Evolutionary conservation across 1,140 invertebrate species (phyloP).

Genomic region (Cyrtorhinus lividipennis): DNA sequence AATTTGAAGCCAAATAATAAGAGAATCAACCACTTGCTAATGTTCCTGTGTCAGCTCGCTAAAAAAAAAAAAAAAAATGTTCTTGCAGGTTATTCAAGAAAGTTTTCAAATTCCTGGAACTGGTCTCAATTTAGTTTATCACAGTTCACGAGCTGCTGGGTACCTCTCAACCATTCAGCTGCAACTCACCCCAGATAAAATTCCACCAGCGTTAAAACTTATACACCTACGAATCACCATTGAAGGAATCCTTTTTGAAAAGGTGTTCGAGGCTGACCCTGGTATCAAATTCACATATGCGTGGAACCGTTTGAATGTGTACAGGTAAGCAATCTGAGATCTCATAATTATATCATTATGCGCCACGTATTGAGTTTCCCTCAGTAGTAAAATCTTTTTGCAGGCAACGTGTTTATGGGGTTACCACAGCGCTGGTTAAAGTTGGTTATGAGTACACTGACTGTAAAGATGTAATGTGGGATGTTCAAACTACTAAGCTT

Average conservation of each 20-base stretch:
- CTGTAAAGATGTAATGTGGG: slow-evolving; percentile 89
- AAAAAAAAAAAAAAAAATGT: no score
- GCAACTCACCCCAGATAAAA: slow-evolving; percentile 73
- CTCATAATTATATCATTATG: background rate
- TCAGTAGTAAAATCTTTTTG: slow-evolving; percentile 13
- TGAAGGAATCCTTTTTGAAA: slow-evolving; percentile 85
- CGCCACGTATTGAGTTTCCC: slow-evolving; percentile 11
- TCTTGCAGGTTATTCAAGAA: slow-evolving; percentile 71
- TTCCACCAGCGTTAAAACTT: slow-evolving; percentile 62
- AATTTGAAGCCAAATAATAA: background rate
- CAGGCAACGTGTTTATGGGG: slow-evolving; percentile 81
- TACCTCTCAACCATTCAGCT: slow-evolving; percentile 90
- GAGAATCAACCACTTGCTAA: background rate
- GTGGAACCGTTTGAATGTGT: slow-evolving; percentile 94
- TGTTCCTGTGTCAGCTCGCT: no score
- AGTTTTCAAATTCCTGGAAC: slow-evolving; percentile 84
- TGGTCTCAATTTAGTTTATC: slow-evolving; percentile 83
- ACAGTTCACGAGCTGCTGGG: slow-evolving; percentile 78
- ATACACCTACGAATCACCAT: slow-evolving; percentile 86
- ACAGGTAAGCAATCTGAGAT: slow-evolving; percentile 33
- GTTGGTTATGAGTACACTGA: slow-evolving; percentile 91
- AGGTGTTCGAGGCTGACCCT: slow-evolving; percentile 86
- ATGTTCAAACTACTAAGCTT: slow-evolving; percentile 83
- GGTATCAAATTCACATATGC: slow-evolving; percentile 91
- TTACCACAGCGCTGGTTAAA: slow-evolving; percentile 80